A percentile compares a stretch with the other conserved stretches of the same genome.
These are phyloP conservation scores for Leptosomus discolor DNA, from an alignment of 2,113 vertebrate species.

Conservation along the genomic window DNA sequence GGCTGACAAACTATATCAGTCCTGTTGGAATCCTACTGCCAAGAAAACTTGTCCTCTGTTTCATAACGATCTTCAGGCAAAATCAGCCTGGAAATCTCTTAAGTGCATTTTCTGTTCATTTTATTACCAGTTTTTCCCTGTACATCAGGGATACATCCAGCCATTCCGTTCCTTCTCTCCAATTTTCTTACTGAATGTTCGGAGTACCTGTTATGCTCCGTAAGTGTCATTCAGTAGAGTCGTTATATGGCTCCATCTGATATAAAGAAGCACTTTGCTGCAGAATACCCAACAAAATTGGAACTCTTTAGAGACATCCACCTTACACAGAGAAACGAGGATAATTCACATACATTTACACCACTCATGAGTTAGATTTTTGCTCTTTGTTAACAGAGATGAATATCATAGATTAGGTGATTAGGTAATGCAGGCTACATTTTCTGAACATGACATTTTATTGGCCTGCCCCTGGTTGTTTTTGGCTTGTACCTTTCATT, in stretches of 20 bases:
- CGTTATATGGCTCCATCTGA: background rate
- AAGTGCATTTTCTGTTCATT: conserved; percentile 7
- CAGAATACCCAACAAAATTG: background rate
- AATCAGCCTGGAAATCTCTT: background rate
- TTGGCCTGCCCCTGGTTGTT: background rate
- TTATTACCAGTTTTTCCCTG: background rate
- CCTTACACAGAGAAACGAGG: background rate
- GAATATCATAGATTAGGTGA: background rate
- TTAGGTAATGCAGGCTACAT: background rate
- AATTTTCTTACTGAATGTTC: conserved; percentile 19
- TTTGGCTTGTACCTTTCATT: background rate
- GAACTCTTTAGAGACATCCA: background rate
- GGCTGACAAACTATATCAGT: background rate
- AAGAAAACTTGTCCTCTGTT: background rate
- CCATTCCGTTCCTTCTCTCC: background rate
- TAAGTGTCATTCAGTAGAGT: background rate
- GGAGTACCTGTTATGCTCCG: background rate
- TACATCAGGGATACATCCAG: background rate
- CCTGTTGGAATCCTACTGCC: background rate
- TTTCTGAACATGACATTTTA: background rate
- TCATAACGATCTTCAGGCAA: background rate
- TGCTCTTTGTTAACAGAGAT: background rate
- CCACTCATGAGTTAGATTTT: background rate
- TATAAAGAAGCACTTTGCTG: background rate
- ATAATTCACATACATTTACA: conserved; percentile 10